A percentile compares a stretch with the other conserved stretches of the same genome.
Evolutionary conservation across 2,113 vertebrate genomes (phyloP).

Genomic region (Amblyornis subalaris): DNA sequence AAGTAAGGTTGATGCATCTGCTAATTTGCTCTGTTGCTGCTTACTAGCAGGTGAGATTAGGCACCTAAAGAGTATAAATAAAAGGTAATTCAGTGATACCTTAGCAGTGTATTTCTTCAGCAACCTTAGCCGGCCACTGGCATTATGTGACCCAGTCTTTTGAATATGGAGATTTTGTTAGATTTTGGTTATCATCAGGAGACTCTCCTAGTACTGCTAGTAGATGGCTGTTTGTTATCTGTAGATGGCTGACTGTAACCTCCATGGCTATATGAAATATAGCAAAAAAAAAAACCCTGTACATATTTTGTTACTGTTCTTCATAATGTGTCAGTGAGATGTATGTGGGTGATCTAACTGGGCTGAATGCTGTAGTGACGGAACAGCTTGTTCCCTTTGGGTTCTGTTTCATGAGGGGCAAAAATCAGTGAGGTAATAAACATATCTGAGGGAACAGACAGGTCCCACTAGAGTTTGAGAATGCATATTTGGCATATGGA

Average conservation of each 20-base stretch:
- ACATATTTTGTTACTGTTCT: background rate
- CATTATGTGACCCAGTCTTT: background rate
- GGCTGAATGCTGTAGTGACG: background rate
- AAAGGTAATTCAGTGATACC: background rate
- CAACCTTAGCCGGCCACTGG: background rate
- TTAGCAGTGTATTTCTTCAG: background rate
- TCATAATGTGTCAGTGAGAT: fast-evolving
- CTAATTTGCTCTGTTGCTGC: background rate
- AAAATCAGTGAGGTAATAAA: background rate
- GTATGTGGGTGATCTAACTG: background rate
- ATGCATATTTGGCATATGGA: background rate
- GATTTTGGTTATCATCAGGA: background rate
- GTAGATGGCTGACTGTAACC: background rate
- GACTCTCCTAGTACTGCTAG: background rate
- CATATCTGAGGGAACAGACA: background rate
- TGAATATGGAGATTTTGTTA: background rate
- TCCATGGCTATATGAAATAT: background rate
- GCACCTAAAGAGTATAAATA: fast-evolving
- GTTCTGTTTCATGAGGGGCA: background rate
- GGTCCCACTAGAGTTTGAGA: background rate
- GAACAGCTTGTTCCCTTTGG: background rate
- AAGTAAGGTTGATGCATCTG: background rate
- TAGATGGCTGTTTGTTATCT: background rate
- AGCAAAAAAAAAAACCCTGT: background rate
- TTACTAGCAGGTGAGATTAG: background rate